A percentile compares a stretch with the other conserved stretches of the same genome.
These are phyloP conservation scores for Cathartes aura DNA, from an alignment of 2,113 vertebrate genomes.

Conservation along the genomic window DNA sequence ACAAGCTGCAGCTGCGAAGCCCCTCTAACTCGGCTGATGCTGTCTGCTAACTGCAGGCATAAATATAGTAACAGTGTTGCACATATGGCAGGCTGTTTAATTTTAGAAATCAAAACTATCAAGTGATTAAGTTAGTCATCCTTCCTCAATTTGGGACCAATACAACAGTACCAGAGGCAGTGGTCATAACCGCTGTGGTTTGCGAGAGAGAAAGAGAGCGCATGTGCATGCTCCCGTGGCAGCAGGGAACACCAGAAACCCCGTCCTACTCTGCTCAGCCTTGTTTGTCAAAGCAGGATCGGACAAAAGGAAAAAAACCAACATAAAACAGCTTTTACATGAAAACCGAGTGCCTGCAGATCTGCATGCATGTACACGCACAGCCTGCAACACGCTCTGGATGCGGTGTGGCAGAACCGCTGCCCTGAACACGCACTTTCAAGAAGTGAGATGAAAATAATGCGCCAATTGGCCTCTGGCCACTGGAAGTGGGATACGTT, in stretches of 20 bases:
- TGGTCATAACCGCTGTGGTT: conserved; percentile 56
- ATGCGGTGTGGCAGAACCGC: fast-evolving
- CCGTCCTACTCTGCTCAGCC: background rate
- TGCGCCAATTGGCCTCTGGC: background rate
- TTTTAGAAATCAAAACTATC: conserved; percentile 73
- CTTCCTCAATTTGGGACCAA: conserved; percentile 67
- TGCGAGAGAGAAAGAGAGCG: background rate
- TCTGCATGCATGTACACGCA: fast-evolving
- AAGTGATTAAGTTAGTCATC: conserved; percentile 63
- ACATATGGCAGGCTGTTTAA: conserved; percentile 70
- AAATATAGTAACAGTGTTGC: conserved; percentile 48
- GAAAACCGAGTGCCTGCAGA: background rate
- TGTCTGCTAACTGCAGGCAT: conserved; percentile 41
- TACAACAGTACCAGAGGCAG: conserved; percentile 58
- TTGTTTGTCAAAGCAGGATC: background rate
- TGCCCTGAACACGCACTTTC: fast-evolving
- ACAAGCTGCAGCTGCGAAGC: background rate
- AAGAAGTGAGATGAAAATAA: background rate
- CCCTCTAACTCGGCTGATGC: background rate
- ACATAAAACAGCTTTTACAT: background rate
- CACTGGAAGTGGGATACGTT: background rate
- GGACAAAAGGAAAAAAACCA: background rate
- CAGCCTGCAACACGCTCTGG: background rate
- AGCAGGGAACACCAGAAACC: background rate
- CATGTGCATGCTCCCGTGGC: fast-evolving